Conservation (phyloP, 2,797 vertebrate species). For the Botia kubotai region DNA sequence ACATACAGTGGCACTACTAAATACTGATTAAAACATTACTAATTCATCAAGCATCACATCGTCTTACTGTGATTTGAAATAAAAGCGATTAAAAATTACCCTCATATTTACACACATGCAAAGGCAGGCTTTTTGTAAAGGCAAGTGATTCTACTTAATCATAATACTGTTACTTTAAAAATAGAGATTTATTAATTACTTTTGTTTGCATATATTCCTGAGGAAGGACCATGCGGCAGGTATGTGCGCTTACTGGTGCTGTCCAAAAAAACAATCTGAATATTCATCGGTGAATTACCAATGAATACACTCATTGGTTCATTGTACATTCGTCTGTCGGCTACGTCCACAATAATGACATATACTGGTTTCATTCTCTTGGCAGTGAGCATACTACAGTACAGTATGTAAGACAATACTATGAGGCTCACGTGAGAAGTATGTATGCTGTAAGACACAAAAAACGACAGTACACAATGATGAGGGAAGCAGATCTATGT, state of each 20-base stretch:
- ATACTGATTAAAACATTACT: constrained; percentile 1
- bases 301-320: neutral
- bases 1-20: neutral
- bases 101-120: constrained; percentile 17
- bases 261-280: neutral
- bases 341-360: neutral
- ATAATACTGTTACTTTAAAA: constrained; percentile 44
- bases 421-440: neutral
- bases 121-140: neutral
- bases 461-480: neutral
- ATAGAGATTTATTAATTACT: constrained; percentile 15
- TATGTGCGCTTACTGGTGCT: neutral
- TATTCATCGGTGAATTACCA: neutral
- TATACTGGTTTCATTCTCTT: neutral
- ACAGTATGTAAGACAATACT: constrained; percentile 1
- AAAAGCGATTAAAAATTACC: constrained; percentile 1
- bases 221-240: constrained; percentile 9
- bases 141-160: constrained; percentile 6
- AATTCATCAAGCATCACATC: neutral
- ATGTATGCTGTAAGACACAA: neutral
- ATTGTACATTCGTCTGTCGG: constrained; percentile 46
- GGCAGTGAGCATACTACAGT: neutral
- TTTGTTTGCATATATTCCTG: constrained; percentile 26
- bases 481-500: neutral
- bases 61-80: neutral